Evolutionary conservation across 2,113 vertebrate species (phyloP), one percentile per base, ranked within the genome.

Genomic region (Carassius auratus): DNA sequence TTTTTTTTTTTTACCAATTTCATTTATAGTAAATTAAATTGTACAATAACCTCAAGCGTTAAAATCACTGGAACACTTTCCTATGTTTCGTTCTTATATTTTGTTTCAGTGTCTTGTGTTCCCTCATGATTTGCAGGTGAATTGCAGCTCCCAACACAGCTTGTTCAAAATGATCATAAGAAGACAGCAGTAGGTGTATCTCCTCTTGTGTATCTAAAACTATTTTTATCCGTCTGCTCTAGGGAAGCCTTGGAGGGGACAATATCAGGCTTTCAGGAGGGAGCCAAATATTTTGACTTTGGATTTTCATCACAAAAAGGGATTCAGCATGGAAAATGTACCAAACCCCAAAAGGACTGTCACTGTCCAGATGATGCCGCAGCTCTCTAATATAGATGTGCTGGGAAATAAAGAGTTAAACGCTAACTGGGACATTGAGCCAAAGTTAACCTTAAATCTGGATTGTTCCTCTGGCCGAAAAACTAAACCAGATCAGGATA

Each of bases 261-360:
- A 78, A 33, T 48, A 66, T 66, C 50, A 33, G 69, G 64, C 85
- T 86, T 91, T 59, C 57, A 84, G 87, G 59, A 38, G 57, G 45
- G 3, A 26, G 45, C 71, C 19, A 23, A 14, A 73, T 73, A 83
- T 83, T 59, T 36, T 73, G 52, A 84, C 61, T 86, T 90, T 87
- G 92, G 90, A 91, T 91, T 89, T 92, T 86, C 84, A n/a, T 79
- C 81, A 83, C 85, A 88, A 84, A 84, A 8, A 85, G 87, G 61
- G 38, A 86, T 86, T 91, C 92, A 94, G 26, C 94, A 96, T 96
- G 95, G 95, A 93, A 89, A 98, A 97, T 92, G 96, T 97, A 91
- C 96, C 96, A 76, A 96, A 97, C 91, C 95, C 96, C 89, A 95
- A 96, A 91, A 95, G 95, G 91, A 94, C 96, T 75, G 93, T 96